phyloP scores from a whole-genome alignment of 2,888 invertebrate genomes.

The Girardia tigrina region DNA sequence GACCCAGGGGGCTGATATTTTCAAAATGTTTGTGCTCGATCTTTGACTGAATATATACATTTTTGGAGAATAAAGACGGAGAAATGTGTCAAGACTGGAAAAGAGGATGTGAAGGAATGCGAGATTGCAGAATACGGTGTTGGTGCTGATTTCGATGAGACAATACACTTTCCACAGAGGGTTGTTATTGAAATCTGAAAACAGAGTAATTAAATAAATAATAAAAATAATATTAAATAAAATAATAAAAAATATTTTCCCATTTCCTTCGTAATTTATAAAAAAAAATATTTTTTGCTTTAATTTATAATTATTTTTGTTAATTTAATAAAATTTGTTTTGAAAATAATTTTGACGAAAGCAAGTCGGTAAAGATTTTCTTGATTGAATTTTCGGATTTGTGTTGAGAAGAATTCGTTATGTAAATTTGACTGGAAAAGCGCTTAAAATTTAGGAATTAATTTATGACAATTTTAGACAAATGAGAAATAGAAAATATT shows the following conservation, averaged over 20 bases:
- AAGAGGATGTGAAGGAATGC: constrained; percentile 39
- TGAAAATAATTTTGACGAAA: no score
- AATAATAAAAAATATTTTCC: background rate
- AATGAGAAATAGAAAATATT: no score
- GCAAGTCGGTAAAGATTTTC: no score
- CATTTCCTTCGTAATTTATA: no score
- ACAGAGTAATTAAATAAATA: background rate
- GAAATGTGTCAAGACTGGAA: constrained; percentile 39
- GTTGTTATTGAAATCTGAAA: constrained; percentile 7
- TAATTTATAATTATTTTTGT: no score
- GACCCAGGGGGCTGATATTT: constrained; percentile 39
- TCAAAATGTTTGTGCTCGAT: constrained; percentile 38
- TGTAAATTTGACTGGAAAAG: no score
- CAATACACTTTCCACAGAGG: constrained; percentile 3
- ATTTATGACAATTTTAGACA: no score
- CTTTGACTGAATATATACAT: constrained; percentile 37
- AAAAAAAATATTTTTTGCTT: no score
- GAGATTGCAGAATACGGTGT: constrained; percentile 40
- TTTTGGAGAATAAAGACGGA: constrained; percentile 38
- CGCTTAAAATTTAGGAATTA: no score
- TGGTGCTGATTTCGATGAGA: background rate
- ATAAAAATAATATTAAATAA: background rate
- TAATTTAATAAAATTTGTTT: no score
- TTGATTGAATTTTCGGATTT: no score
- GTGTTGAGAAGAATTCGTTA: no score